Evolutionary conservation across 2,888 invertebrate genomes (phyloP).

Genomic region (Philhelius pedissequus): DNA sequence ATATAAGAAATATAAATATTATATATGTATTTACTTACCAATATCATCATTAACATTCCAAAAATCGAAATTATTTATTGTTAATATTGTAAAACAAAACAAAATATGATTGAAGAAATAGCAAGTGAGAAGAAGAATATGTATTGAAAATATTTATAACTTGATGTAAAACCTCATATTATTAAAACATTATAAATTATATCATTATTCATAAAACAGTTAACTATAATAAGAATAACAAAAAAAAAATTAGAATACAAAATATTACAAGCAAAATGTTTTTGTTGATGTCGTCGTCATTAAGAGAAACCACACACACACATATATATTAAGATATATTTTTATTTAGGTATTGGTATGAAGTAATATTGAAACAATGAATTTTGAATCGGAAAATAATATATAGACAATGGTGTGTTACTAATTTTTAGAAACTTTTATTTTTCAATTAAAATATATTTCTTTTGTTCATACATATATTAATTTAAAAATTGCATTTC

Average conservation of each 20-base stretch:
- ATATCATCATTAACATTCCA: conserved; percentile 50
- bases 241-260: conserved; percentile 35
- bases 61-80: conserved; percentile 36
- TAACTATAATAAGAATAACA: conserved; percentile 12
- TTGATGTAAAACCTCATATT: conserved; percentile 67
- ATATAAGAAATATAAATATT: conserved; percentile 13
- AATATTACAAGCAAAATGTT: conserved; percentile 16
- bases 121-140: conserved; percentile 2
- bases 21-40: conserved; percentile 35
- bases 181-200: conserved; percentile 59
- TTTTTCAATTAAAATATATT: not conserved
- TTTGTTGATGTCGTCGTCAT: conserved; percentile 51
- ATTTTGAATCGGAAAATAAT: conserved; percentile 4
- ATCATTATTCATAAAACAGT: conserved; percentile 64
- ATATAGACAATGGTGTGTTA: not conserved
- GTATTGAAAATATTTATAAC: conserved; percentile 51
- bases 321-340: not conserved
- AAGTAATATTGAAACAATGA: not conserved
- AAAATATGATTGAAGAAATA: conserved; percentile 25
- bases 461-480: not conserved
- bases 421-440: not conserved
- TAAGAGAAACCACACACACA: not conserved
- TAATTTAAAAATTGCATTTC: not conserved
- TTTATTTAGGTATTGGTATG: not conserved
- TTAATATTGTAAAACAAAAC: conserved; percentile 10